These are phyloP conservation scores for Tridacna crocea DNA, from an alignment of 2,888 invertebrate genomes.

Conservation along the genomic window DNA sequence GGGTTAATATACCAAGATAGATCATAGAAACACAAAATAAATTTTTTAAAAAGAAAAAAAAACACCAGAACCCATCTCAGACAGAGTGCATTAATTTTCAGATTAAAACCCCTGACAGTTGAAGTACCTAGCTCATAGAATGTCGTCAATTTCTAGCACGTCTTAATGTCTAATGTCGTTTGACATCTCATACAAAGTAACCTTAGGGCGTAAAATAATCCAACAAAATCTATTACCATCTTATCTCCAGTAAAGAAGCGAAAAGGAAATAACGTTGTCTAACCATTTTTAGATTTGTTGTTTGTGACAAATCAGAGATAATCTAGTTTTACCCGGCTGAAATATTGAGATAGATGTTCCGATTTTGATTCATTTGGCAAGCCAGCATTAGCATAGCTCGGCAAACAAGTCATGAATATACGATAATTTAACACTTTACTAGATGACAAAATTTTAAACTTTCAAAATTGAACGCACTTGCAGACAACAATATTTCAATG, in stretches of 20 bases:
- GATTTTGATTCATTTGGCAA: background rate
- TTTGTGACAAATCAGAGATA: constrained; percentile 1
- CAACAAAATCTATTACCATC: constrained; percentile 46
- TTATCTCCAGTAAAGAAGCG: constrained; percentile 20
- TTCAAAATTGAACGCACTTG: too few species aligned
- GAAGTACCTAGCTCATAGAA: constrained; percentile 49
- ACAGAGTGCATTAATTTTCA: constrained; percentile 40
- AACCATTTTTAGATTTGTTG: constrained; percentile 11
- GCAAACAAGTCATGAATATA: too few species aligned
- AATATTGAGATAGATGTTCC: constrained; percentile 3
- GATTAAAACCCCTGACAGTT: constrained; percentile 52
- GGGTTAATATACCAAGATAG: too few species aligned
- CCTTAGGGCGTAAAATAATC: constrained; percentile 47
- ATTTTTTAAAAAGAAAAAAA: too few species aligned
- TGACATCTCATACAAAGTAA: constrained; percentile 54
- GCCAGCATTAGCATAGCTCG: background rate
- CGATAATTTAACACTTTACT: too few species aligned
- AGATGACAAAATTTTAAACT: too few species aligned
- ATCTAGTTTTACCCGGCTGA: background rate
- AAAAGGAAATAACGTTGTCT: constrained; percentile 20
- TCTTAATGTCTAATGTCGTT: constrained; percentile 58
- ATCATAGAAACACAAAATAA: too few species aligned
- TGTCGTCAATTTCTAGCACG: constrained; percentile 49
- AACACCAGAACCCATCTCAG: too few species aligned
- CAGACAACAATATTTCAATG: too few species aligned